Evolutionary conservation across 2,888 invertebrate species (phyloP).

Genomic region (Tubulanus polymorphus): DNA sequence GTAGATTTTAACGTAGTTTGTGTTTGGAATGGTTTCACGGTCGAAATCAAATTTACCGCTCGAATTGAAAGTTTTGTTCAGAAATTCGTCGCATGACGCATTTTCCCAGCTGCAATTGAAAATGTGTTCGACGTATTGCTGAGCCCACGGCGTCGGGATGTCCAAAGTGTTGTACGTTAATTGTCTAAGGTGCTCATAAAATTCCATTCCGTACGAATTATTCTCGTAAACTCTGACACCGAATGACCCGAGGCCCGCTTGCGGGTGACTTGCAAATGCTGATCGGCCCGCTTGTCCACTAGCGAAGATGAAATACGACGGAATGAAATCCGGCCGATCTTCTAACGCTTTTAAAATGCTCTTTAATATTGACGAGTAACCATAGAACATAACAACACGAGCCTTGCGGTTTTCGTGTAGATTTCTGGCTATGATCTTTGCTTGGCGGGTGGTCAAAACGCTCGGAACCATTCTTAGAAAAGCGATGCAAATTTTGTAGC

Average conservation of each 20-base stretch:
- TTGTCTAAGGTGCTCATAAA: constrained; percentile 22
- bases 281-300: constrained; percentile 25
- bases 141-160: constrained; percentile 21
- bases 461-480: constrained; percentile 11
- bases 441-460: constrained; percentile 14
- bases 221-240: constrained; percentile 19
- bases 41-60: too few species aligned
- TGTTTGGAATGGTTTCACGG: too few species aligned
- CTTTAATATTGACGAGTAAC: constrained; percentile 13
- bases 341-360: constrained; percentile 16
- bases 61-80: too few species aligned
- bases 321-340: constrained; percentile 9
- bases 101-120: too few species aligned
- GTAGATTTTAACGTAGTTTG: too few species aligned
- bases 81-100: too few species aligned
- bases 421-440: constrained; percentile 14
- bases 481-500: constrained; percentile 20
- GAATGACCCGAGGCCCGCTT: constrained; percentile 19
- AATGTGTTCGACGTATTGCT: constrained; percentile 15
- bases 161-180: too few species aligned
- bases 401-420: constrained; percentile 8
- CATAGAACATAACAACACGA: constrained; percentile 21
- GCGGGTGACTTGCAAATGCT: constrained; percentile 19
- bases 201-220: constrained; percentile 15
- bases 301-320: constrained; percentile 24